These are phyloP conservation scores for Cardinalis cardinalis DNA, from an alignment of 2,113 vertebrate genomes.

Conservation along the genomic window DNA sequence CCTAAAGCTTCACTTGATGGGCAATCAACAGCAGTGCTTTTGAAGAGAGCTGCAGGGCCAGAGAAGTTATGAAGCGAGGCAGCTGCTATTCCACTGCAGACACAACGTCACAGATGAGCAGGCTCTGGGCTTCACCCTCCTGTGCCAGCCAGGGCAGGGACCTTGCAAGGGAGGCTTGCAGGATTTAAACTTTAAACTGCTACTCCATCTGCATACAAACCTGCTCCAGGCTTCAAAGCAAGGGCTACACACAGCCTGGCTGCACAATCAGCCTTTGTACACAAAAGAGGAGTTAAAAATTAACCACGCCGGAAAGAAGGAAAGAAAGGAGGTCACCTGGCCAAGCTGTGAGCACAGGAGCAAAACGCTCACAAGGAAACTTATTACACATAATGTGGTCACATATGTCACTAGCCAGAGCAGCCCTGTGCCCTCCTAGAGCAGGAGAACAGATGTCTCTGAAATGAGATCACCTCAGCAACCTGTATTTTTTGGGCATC, in stretches of 20 bases:
- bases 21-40: neutral
- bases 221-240: neutral
- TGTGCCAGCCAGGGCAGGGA: neutral
- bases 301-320: neutral
- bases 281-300: conserved; percentile 27
- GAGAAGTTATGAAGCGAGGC: neutral
- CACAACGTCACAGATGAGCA: neutral
- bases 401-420: neutral
- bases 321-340: conserved; percentile 27
- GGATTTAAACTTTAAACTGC: neutral
- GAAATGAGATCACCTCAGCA: conserved; percentile 26
- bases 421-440: neutral
- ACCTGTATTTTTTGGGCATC: neutral
- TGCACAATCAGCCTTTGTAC: neutral
- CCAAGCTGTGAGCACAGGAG: neutral
- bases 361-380: neutral
- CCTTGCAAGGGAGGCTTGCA: neutral
- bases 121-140: neutral
- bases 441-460: neutral
- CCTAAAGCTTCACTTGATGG: neutral
- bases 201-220: conserved; percentile 9
- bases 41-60: neutral
- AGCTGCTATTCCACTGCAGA: neutral
- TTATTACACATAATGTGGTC: neutral
- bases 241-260: neutral